Percentiles rank a stretch among this genome's conserved stretches.
phyloP scores from a whole-genome alignment of 2,797 vertebrate species.

The Gymnocypris eckloni region DNA sequence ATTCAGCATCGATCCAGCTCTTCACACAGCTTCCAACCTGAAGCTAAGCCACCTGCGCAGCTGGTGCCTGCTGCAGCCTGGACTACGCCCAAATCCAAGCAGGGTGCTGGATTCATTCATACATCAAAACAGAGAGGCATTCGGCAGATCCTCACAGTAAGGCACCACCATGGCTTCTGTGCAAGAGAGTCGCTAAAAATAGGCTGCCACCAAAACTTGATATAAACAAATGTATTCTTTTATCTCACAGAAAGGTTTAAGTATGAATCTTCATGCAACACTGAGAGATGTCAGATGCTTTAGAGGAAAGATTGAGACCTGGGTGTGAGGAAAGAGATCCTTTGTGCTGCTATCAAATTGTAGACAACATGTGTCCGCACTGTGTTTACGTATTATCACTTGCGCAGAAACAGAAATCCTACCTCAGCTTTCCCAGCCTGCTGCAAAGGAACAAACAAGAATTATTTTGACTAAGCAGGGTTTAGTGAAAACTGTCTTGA shows the following conservation, averaged over 20 bases:
- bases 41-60: slow-evolving; percentile 53
- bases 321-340: slow-evolving; percentile 1
- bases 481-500: slow-evolving; percentile 12
- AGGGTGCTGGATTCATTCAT: slow-evolving; percentile 38
- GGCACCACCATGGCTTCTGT: slow-evolving; percentile 7
- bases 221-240: slow-evolving; percentile 37
- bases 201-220: slow-evolving; percentile 24
- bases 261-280: neutral
- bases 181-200: slow-evolving; percentile 40
- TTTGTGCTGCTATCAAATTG: neutral
- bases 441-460: neutral
- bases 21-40: slow-evolving; percentile 49
- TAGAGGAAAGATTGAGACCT: neutral
- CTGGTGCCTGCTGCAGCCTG: slow-evolving; percentile 56
- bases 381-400: neutral
- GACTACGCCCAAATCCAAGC: slow-evolving; percentile 50
- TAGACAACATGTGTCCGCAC: slow-evolving; percentile 11
- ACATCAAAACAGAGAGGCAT: slow-evolving; percentile 53
- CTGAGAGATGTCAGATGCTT: slow-evolving; percentile 17
- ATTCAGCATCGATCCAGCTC: slow-evolving; percentile 55
- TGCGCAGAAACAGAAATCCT: slow-evolving; percentile 18
- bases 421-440: neutral
- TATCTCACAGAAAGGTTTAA: slow-evolving; percentile 26
- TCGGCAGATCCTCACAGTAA: slow-evolving; percentile 35
- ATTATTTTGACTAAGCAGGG: slow-evolving; percentile 16